A percentile compares a stretch with the other conserved stretches of the same genome.
Evolutionary conservation across 92 coral and sea anemone genomes (phyloP).

Genomic region (Palythoa caribaeorum): DNA sequence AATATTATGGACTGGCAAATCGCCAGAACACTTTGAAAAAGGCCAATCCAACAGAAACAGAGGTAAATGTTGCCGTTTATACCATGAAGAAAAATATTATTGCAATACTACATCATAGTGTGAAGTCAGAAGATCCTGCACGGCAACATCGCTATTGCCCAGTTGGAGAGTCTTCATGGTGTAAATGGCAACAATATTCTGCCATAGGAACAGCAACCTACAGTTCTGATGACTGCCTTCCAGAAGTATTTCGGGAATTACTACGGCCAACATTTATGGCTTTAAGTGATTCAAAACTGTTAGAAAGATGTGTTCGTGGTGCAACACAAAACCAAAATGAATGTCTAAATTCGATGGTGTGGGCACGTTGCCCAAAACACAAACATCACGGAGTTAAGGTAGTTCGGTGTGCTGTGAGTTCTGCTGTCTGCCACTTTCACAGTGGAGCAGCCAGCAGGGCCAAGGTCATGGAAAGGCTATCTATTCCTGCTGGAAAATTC

Average conservation of each 20-base stretch:
- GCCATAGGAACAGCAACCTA: too few species aligned
- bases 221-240: neutral
- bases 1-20: slow-evolving; percentile 67
- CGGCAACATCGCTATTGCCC: too few species aligned
- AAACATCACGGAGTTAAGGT: neutral
- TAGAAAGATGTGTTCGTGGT: neutral
- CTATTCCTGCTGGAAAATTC: slow-evolving; percentile 46
- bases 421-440: slow-evolving; percentile 51
- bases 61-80: too few species aligned
- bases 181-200: too few species aligned
- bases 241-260: neutral
- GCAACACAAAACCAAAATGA: neutral
- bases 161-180: too few species aligned
- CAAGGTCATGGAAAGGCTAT: slow-evolving; percentile 53
- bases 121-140: too few species aligned
- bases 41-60: too few species aligned
- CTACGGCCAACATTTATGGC: neutral
- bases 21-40: slow-evolving; percentile 46
- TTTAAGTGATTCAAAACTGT: neutral
- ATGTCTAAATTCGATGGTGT: neutral
- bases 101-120: too few species aligned
- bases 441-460: slow-evolving; percentile 44
- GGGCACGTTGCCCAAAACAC: neutral
- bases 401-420: slow-evolving; percentile 45
- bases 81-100: too few species aligned